These are phyloP conservation scores for Stenodema calcarata DNA, from an alignment of 2,888 invertebrate species.

Conservation along the genomic window DNA sequence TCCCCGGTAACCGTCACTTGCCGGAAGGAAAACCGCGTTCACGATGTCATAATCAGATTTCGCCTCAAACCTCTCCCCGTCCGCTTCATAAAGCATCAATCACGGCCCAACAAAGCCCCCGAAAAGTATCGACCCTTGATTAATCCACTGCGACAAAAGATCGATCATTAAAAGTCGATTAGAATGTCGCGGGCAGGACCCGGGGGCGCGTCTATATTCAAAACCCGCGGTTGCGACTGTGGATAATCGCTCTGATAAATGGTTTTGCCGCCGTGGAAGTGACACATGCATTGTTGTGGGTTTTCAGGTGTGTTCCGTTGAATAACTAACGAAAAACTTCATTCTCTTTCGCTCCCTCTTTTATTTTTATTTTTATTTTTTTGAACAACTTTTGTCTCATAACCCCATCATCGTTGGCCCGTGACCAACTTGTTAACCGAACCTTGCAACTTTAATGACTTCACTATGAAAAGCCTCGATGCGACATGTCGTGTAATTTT, in stretches of 20 bases:
- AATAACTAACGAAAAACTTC: conserved; percentile 1
- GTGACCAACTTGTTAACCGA: conserved; percentile 38
- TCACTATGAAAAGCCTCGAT: neutral
- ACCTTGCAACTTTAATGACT: neutral
- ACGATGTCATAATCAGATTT: conserved; percentile 41
- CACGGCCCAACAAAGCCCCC: conserved; percentile 19
- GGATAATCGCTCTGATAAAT: conserved; percentile 46
- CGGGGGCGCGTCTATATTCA: conserved; percentile 33
- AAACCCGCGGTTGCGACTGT: conserved; percentile 41
- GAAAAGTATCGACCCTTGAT: conserved; percentile 25
- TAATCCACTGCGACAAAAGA: conserved; percentile 39
- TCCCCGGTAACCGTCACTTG: neutral
- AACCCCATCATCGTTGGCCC: conserved; percentile 11
- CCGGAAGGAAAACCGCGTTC: neutral
- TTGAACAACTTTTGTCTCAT: neutral
- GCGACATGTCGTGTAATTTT: neutral
- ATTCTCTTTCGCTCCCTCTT: neutral
- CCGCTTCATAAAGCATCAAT: conserved; percentile 16
- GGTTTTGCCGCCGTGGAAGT: conserved; percentile 25
- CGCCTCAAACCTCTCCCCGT: neutral
- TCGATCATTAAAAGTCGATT: conserved; percentile 47
- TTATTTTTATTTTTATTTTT: neutral
- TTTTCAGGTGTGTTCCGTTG: conserved; percentile 37
- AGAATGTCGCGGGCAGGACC: conserved; percentile 34
- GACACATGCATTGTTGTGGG: conserved; percentile 31